Conservation (phyloP, 2,797 vertebrate species). For the Chrysocyon brachyurus region DNA sequence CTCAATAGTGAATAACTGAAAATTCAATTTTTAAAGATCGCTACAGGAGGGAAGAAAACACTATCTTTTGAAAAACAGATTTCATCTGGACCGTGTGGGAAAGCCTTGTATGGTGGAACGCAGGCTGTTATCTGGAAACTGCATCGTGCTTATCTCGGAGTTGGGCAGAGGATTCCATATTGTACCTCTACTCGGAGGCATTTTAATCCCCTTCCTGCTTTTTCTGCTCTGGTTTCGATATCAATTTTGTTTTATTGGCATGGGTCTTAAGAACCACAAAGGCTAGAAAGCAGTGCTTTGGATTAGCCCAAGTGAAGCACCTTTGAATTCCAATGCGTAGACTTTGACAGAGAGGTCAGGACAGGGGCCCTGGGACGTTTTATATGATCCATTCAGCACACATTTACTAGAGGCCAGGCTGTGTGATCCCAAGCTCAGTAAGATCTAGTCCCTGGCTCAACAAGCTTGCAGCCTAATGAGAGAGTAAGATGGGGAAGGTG, state of each 20-base stretch:
- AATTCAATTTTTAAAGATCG: constrained; percentile 36
- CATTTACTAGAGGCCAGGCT: not conserved
- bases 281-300: not conserved
- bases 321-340: constrained; percentile 21
- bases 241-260: constrained; percentile 52
- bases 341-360: constrained; percentile 6
- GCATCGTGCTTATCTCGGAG: constrained; percentile 3
- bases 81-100: not conserved
- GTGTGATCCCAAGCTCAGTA: not conserved
- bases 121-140: constrained; percentile 39
- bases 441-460: not conserved
- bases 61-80: constrained; percentile 38
- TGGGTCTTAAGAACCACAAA: not conserved
- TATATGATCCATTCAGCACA: not conserved
- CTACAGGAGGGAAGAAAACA: not conserved
- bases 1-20: constrained; percentile 25
- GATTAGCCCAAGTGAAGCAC: constrained; percentile 22
- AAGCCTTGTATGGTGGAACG: not conserved
- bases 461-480: not conserved
- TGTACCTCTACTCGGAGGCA: not conserved
- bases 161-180: not conserved
- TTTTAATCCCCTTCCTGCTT: constrained; percentile 3
- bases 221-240: constrained; percentile 62
- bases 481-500: not conserved
- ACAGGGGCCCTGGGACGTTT: not conserved